These are phyloP conservation scores for Cyaniris semiargus DNA, from an alignment of 2,888 invertebrate genomes.

Conservation along the genomic window DNA sequence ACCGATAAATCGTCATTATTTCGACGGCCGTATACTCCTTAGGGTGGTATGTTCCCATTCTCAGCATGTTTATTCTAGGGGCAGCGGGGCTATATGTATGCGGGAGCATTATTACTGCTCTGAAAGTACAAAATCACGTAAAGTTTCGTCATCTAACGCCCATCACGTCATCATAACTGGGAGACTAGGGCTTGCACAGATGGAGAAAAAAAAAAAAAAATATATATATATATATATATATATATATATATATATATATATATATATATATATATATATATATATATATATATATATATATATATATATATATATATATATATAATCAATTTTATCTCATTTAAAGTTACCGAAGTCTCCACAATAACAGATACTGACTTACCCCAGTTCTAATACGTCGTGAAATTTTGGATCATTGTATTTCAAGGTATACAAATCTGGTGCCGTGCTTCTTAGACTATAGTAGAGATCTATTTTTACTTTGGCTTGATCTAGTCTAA, in stretches of 20 bases:
- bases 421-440: slow-evolving; percentile 66
- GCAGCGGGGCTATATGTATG: background rate
- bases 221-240: no score
- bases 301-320: no score
- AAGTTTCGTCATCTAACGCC: background rate
- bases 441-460: slow-evolving; percentile 72
- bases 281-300: no score
- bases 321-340: no score
- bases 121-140: background rate
- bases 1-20: background rate
- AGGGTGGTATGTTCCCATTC: background rate
- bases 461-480: slow-evolving; percentile 82
- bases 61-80: background rate
- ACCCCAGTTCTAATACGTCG: slow-evolving; percentile 53
- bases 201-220: no score
- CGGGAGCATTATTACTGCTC: background rate
- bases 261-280: no score
- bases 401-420: slow-evolving; percentile 50
- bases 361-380: slow-evolving; percentile 34
- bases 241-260: no score
- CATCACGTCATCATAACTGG: no score
- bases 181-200: no score
- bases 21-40: background rate
- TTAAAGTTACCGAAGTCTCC: no score
- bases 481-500: slow-evolving; percentile 81